Evolutionary conservation across 2,797 vertebrate genomes (phyloP).

Genomic region (Echeneis naucrates): DNA sequence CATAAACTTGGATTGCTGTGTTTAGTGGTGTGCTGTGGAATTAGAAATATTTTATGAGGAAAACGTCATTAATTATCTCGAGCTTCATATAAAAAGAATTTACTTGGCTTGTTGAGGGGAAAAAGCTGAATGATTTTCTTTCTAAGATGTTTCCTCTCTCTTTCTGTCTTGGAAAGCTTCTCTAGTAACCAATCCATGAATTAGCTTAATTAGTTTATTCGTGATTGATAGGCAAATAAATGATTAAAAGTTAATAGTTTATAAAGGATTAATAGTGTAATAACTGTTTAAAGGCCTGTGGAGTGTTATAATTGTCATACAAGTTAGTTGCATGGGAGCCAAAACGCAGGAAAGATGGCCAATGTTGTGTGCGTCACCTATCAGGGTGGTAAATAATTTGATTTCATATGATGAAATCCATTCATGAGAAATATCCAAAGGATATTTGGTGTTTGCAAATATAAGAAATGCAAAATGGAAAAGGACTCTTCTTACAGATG

Average conservation of each 20-base stretch:
- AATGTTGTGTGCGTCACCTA: neutral
- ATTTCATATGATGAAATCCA: neutral
- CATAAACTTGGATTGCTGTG: conserved; percentile 13
- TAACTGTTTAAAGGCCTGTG: neutral
- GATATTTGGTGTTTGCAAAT: neutral
- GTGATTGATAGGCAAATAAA: neutral
- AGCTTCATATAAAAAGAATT: conserved; percentile 13
- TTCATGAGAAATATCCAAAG: neutral
- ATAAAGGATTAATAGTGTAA: neutral
- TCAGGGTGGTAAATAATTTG: neutral
- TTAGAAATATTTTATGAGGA: conserved; percentile 20
- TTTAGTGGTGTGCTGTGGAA: conserved; percentile 12
- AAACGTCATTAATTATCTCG: conserved; percentile 16
- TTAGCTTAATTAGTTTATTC: neutral
- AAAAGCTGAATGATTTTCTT: conserved; percentile 12
- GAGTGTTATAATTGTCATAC: neutral
- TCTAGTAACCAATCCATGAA: neutral
- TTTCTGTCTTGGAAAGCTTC: neutral
- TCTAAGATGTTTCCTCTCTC: neutral
- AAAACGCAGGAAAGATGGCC: neutral
- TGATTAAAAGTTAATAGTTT: neutral
- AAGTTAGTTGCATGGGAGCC: neutral
- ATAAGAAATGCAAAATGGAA: conserved; percentile 13
- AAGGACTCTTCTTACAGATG: conserved; percentile 45
- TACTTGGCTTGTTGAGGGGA: conserved; percentile 25